Evolutionary conservation across 2,797 vertebrate species (phyloP).

Genomic region (Sylvia borin): DNA sequence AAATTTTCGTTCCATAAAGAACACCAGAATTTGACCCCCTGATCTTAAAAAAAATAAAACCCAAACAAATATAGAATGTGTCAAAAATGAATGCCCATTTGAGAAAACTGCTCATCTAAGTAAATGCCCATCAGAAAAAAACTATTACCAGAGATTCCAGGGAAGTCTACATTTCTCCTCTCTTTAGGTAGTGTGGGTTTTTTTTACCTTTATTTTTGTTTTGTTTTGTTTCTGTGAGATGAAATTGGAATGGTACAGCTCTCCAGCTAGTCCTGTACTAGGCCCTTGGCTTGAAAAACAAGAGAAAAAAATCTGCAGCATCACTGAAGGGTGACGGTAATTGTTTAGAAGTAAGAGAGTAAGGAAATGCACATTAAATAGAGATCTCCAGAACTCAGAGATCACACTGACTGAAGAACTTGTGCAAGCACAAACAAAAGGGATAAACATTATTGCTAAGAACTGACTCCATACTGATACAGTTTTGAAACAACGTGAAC

Average conservation of each 20-base stretch:
- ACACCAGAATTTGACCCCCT: neutral
- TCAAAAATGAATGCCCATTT: neutral
- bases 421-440: neutral
- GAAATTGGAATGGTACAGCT: neutral
- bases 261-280: neutral
- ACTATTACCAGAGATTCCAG: neutral
- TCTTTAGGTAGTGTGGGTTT: accelerated
- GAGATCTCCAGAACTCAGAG: neutral
- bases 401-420: neutral
- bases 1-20: neutral
- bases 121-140: neutral
- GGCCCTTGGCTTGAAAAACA: neutral
- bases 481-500: neutral
- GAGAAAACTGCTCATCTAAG: neutral
- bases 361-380: neutral
- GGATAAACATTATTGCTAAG: neutral
- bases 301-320: neutral
- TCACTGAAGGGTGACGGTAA: neutral
- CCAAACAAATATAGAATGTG: neutral
- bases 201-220: too few relatives aligned
- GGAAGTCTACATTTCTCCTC: neutral
- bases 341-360: neutral
- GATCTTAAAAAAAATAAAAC: neutral
- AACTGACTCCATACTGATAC: neutral
- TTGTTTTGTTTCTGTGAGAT: neutral